phyloP scores from a whole-genome alignment of 92 coral and sea anemone genomes.

The Paramuricea clavata region DNA sequence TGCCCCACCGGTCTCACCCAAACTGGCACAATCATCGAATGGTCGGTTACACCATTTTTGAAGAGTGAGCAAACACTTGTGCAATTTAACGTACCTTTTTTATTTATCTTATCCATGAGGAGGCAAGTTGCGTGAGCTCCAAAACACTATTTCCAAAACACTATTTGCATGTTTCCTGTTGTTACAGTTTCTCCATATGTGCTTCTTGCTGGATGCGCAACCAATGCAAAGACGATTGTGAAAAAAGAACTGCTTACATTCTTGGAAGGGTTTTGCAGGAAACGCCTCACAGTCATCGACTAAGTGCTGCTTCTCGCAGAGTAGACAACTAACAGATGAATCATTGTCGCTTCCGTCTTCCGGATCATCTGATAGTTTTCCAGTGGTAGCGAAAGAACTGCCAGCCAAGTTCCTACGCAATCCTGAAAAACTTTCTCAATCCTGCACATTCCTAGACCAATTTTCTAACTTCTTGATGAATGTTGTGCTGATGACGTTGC shows the following conservation, averaged over 20 bases:
- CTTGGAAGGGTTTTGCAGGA: conserved; percentile 41
- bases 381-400: conserved; percentile 41
- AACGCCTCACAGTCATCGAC: conserved; percentile 55
- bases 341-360: conserved; percentile 9
- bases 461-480: conserved; percentile 63
- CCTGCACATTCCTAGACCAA: conserved; percentile 64
- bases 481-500: conserved; percentile 63
- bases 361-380: conserved; percentile 29
- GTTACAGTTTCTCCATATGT: conserved; percentile 46
- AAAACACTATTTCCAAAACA: conserved; percentile 27
- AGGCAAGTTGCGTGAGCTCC: conserved; percentile 40
- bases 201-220: conserved; percentile 55
- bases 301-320: conserved; percentile 54
- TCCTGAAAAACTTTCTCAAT: conserved; percentile 59
- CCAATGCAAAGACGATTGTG: conserved; percentile 52
- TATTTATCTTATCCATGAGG: conserved; percentile 16
- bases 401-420: conserved; percentile 57
- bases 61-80: conserved; percentile 46
- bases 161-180: too few species aligned
- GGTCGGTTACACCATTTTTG: conserved; percentile 40
- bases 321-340: conserved; percentile 49
- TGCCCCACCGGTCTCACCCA: conserved; percentile 54
- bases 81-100: conserved; percentile 15
- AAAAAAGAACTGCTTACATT: conserved; percentile 65
- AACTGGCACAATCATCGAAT: conserved; percentile 64